Conservation (phyloP, 1,140 invertebrate genomes). For the Hycleus phaleratus region DNA sequence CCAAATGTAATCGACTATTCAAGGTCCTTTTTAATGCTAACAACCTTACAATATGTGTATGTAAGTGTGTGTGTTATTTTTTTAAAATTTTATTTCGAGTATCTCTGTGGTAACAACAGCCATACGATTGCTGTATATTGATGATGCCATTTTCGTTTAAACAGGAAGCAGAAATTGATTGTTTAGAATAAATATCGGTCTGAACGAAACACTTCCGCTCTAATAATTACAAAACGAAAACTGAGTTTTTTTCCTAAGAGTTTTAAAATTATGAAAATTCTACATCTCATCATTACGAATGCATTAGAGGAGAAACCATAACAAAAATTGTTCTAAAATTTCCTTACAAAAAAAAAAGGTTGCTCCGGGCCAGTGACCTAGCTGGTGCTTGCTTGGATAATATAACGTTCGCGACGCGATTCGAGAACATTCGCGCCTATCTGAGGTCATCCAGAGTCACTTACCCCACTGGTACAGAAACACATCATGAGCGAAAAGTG, state of each 20-base stretch:
- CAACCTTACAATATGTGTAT: conserved; percentile 3
- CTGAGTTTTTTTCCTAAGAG: not conserved
- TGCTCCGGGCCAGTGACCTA: conserved; percentile 35
- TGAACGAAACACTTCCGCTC: too few species aligned
- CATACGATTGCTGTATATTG: too few species aligned
- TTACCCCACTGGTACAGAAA: conserved; percentile 37
- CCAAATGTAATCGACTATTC: conserved; percentile 8
- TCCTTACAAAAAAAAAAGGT: conserved; percentile 1
- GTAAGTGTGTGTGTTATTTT: not conserved
- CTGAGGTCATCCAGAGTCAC: conserved; percentile 36
- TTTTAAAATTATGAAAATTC: too few species aligned
- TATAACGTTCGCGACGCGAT: conserved; percentile 15
- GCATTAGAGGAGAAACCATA: not conserved
- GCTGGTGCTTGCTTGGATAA: not conserved
- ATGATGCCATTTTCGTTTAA: too few species aligned
- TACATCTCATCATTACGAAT: too few species aligned
- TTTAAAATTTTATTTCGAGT: not conserved
- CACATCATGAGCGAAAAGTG: conserved; percentile 25
- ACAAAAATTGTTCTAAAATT: conserved; percentile 1
- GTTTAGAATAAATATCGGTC: too few species aligned
- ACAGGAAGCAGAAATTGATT: too few species aligned
- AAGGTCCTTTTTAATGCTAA: conserved; percentile 6
- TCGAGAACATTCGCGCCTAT: conserved; percentile 27
- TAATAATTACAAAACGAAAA: not conserved
- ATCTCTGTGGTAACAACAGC: not conserved